Evolutionary conservation across 2,888 invertebrate species (phyloP).

Genomic region (Erebia aethiops): DNA sequence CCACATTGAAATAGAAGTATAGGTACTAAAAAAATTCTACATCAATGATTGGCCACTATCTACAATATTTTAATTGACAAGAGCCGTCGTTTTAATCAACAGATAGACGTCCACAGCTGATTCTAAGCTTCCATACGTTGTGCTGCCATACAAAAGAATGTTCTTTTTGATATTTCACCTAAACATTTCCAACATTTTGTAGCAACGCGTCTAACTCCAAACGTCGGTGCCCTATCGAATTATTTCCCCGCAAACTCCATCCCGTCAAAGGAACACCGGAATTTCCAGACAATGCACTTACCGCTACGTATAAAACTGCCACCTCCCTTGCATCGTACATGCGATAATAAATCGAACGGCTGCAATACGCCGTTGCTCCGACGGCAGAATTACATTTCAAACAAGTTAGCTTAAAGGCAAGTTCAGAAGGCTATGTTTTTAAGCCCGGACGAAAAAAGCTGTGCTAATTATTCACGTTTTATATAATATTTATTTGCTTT

Average conservation of each 20-base stretch:
- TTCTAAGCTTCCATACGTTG: too few relatives aligned
- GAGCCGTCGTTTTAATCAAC: too few relatives aligned
- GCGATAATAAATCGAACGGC: constrained; percentile 24
- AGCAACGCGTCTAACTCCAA: constrained; percentile 11
- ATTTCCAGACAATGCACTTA: constrained; percentile 21
- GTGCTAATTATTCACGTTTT: too few relatives aligned
- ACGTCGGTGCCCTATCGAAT: constrained; percentile 6
- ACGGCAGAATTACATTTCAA: constrained; percentile 41
- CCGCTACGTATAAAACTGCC: constrained; percentile 30
- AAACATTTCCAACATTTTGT: neutral
- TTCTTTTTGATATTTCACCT: neutral
- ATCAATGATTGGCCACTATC: too few relatives aligned
- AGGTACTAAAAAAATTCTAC: too few relatives aligned
- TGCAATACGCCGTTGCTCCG: constrained; percentile 29
- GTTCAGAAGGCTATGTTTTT: neutral
- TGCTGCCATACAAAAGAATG: too few relatives aligned
- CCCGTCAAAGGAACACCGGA: constrained; percentile 20
- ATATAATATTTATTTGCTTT: too few relatives aligned
- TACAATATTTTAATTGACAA: too few relatives aligned
- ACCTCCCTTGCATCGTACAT: constrained; percentile 28
- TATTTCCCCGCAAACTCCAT: constrained; percentile 7
- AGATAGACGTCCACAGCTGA: too few relatives aligned
- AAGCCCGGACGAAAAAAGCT: too few relatives aligned
- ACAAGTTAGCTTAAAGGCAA: constrained; percentile 36
- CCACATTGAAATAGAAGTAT: too few relatives aligned